phyloP scores from a whole-genome alignment of 2,113 vertebrate species.

The Coturnix japonica region DNA sequence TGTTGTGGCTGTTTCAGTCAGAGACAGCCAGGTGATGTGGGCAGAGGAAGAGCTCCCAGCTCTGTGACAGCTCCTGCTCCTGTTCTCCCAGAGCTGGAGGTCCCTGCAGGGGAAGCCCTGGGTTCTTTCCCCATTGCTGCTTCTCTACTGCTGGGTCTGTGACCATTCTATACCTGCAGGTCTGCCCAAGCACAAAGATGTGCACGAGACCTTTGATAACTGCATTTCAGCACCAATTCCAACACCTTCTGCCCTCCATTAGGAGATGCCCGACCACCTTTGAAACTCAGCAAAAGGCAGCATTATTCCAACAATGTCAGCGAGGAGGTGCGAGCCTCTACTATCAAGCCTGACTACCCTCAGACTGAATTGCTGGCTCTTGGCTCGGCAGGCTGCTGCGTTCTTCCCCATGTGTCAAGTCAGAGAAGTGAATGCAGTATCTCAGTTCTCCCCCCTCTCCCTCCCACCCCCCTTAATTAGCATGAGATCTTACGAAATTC shows the following conservation, averaged over 20 bases:
- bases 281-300: not conserved
- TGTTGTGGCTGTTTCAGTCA: conserved; percentile 76
- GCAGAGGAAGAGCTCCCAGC: not conserved
- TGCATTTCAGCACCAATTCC: not conserved
- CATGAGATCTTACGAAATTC: conserved; percentile 63
- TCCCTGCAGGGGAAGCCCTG: accelerated
- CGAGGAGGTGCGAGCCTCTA: not conserved
- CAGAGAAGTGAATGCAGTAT: not conserved
- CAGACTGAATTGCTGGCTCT: not conserved
- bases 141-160: accelerated
- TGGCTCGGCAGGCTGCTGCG: not conserved
- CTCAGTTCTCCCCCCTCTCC: not conserved
- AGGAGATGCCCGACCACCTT: not conserved
- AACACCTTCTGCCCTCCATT: not conserved
- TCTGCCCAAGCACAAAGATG: not conserved
- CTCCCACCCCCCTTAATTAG: conserved; percentile 56
- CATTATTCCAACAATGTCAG: not conserved
- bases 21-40: conserved; percentile 78
- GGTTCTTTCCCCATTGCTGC: not conserved
- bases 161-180: accelerated
- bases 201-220: not conserved
- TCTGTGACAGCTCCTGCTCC: not conserved
- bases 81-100: not conserved
- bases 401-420: not conserved
- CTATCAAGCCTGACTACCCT: not conserved